A percentile compares a stretch with the other conserved stretches of the same genome.
Conservation (phyloP, 1,140 invertebrate species). For the Cepaea nemoralis region DNA sequence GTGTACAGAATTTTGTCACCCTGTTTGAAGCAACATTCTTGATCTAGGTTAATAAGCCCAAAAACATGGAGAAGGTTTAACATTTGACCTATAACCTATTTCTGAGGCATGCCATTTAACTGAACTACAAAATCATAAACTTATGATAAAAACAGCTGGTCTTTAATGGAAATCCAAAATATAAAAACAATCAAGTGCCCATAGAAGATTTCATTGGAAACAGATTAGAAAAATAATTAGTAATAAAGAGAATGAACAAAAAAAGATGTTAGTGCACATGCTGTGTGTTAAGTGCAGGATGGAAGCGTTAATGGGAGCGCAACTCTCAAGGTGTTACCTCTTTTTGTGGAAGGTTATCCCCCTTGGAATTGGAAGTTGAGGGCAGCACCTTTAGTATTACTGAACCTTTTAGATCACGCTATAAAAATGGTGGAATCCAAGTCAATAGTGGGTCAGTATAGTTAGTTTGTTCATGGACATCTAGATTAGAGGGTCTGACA, state of each 20-base stretch:
- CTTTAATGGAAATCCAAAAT: too few relatives aligned
- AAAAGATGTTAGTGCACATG: slow-evolving; percentile 2
- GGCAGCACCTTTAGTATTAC: slow-evolving; percentile 67
- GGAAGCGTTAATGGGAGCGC: not conserved
- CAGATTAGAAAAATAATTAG: not conserved
- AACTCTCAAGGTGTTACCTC: slow-evolving; percentile 39
- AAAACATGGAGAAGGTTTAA: too few relatives aligned
- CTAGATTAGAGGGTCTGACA: too few relatives aligned
- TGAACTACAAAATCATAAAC: too few relatives aligned
- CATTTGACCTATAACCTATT: too few relatives aligned
- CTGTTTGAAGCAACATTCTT: too few relatives aligned
- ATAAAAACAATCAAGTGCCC: not conserved
- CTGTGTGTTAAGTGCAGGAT: not conserved
- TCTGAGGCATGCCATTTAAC: too few relatives aligned
- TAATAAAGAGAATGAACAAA: not conserved
- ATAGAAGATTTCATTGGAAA: not conserved
- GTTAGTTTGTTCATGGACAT: too few relatives aligned
- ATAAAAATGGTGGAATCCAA: slow-evolving; percentile 27
- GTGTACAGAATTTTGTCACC: too few relatives aligned
- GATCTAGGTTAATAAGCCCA: too few relatives aligned
- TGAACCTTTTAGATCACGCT: slow-evolving; percentile 58
- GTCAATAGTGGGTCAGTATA: too few relatives aligned
- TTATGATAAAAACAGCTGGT: too few relatives aligned
- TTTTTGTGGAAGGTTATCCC: slow-evolving; percentile 40
- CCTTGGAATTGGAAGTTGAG: slow-evolving; percentile 41